Evolutionary conservation across 2,113 vertebrate genomes (phyloP).

Genomic region (Ardeotis arabs): DNA sequence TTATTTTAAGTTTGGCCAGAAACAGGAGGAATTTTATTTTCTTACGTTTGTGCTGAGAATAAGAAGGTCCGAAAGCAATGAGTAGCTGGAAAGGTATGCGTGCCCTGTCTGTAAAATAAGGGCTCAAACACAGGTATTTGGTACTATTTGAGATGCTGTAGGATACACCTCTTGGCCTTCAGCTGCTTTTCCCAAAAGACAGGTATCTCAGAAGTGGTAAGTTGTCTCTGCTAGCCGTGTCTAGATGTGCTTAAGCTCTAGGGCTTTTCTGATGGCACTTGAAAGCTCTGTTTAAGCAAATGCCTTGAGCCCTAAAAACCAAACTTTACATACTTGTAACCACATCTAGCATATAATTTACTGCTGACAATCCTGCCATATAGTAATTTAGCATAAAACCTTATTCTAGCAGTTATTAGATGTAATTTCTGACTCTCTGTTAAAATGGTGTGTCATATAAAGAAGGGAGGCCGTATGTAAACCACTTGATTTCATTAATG

Average conservation of each 20-base stretch:
- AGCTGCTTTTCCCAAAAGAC: background rate
- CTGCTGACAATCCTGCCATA: background rate
- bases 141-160: background rate
- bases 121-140: background rate
- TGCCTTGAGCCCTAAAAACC: background rate
- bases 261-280: background rate
- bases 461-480: background rate
- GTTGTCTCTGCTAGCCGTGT: fast-evolving
- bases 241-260: background rate
- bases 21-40: background rate
- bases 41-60: background rate
- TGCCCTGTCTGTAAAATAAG: background rate
- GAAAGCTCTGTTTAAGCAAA: background rate
- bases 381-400: background rate
- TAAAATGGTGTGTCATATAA: background rate
- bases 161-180: background rate
- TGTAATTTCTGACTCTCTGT: background rate
- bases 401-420: constrained; percentile 21
- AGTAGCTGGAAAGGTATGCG: background rate
- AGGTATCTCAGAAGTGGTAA: background rate
- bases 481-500: background rate
- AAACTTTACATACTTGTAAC: background rate
- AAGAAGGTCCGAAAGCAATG: background rate
- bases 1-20: background rate
- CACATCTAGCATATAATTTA: background rate